phyloP scores from a whole-genome alignment of 2,113 vertebrate genomes.

The Anhinga anhinga region DNA sequence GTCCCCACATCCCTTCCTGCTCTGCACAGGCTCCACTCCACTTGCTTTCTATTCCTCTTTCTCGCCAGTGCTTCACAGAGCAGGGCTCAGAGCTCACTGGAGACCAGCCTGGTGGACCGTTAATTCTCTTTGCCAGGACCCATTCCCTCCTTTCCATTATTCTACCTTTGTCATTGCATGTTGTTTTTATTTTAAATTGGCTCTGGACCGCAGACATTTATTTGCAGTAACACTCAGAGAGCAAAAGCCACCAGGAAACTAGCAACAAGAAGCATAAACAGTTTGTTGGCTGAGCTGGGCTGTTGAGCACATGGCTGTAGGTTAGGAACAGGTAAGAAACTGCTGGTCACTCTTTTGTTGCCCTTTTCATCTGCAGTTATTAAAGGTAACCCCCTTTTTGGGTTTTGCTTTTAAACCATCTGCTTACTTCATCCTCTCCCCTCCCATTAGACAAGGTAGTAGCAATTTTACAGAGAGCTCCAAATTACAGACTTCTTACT shows the following conservation, averaged over 20 bases:
- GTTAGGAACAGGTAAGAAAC: background rate
- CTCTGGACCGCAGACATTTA: background rate
- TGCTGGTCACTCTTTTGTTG: background rate
- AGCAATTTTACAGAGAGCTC: background rate
- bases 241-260: background rate
- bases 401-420: background rate
- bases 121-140: background rate
- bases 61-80: background rate
- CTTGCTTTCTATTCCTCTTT: background rate
- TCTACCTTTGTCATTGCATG: background rate
- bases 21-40: background rate
- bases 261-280: background rate
- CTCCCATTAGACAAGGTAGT: background rate
- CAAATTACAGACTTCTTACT: background rate
- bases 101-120: background rate
- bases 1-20: background rate
- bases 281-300: background rate
- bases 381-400: background rate
- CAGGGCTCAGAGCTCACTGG: background rate
- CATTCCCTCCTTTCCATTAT: background rate
- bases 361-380: background rate
- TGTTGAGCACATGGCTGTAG: background rate
- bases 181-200: background rate
- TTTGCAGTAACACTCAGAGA: background rate
- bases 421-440: background rate